phyloP scores from a whole-genome alignment of 2,888 invertebrate species.

The Macropis europaea region DNA sequence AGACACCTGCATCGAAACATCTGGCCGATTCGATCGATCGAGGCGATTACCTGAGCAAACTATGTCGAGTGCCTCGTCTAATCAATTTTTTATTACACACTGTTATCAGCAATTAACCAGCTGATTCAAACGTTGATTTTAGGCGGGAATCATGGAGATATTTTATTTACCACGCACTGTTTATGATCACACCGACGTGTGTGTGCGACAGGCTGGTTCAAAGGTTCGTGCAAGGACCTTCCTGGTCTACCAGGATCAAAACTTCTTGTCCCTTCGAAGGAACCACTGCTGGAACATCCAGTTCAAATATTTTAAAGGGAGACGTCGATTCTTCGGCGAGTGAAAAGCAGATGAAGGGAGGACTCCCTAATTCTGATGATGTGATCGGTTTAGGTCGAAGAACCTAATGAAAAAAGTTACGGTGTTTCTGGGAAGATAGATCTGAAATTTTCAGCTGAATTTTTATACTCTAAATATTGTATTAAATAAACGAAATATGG shows the following conservation, averaged over 20 bases:
- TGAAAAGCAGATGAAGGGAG: not conserved
- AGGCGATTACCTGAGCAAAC: too few species aligned
- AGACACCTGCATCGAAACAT: constrained; percentile 26
- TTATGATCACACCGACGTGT: constrained; percentile 83
- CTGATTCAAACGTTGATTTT: constrained; percentile 25
- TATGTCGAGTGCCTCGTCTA: not conserved
- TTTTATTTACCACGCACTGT: constrained; percentile 84
- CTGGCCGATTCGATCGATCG: not conserved
- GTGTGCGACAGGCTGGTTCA: constrained; percentile 83
- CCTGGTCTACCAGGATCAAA: constrained; percentile 64
- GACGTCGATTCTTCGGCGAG: not conserved
- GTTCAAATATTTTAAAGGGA: not conserved
- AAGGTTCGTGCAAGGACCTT: constrained; percentile 85
- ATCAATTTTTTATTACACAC: not conserved
- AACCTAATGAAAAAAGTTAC: too few species aligned
- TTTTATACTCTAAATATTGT: too few species aligned
- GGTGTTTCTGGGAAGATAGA: too few species aligned
- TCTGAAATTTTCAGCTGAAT: too few species aligned
- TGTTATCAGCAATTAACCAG: not conserved
- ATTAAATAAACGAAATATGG: too few species aligned
- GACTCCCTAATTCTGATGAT: not conserved
- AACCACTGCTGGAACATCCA: too few species aligned
- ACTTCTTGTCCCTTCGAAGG: not conserved
- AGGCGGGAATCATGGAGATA: constrained; percentile 85
- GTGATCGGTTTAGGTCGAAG: not conserved